Base-by-base conservation (phyloP, 1,140 invertebrate genomes). In the Polypedilum pembai region DNA sequence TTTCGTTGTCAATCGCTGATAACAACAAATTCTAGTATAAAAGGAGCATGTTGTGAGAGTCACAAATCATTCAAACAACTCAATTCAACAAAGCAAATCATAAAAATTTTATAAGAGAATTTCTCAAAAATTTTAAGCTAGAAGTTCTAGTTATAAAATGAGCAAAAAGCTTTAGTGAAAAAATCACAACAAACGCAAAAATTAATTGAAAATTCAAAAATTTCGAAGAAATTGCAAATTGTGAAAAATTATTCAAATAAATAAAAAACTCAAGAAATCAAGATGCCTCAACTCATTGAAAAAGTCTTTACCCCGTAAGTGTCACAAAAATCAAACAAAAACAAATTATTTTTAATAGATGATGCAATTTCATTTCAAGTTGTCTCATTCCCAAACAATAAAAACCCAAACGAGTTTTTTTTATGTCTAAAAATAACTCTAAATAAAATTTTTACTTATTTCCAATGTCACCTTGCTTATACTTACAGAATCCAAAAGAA, bases 121-220 rank as follows among this genome's bases (percentile, higher is more conserved):
- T 56, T 56, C 45, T 56, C 12, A 15, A n/a, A 56, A 56, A n/a
- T 3, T 33, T 33, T 3, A 56, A 56, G 45, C n/a, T n/a, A 15
- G 45, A 56, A 56, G n/a, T 56, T 56, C 45, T 56, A 56, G 45
- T 56, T 56, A 56, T 56, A 56, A 56, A 56, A 56, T 56, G 45
- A 56, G 15, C 45, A 56, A 15, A 56, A n/a, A 56, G 15, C 45
- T 56, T 56, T 56, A 56, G n/a, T n/a, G 4, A 56, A 56, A 56
- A 56, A 56, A n/a, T 56, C 45, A 56, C 8, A n/a, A 3, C 12
- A 56, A 56, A 56, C 0, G 3, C 12, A 56, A 56, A 56, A 56
- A 15, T 45, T 56, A 56, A 56, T 12, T 56, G 4, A 15, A 56
- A 56, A 56, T 12, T n/a, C n/a, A 45, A 45, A 45, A 45, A 12